Base-by-base conservation (phyloP, 2,113 vertebrate genomes). In the Saccopteryx leptura region DNA sequence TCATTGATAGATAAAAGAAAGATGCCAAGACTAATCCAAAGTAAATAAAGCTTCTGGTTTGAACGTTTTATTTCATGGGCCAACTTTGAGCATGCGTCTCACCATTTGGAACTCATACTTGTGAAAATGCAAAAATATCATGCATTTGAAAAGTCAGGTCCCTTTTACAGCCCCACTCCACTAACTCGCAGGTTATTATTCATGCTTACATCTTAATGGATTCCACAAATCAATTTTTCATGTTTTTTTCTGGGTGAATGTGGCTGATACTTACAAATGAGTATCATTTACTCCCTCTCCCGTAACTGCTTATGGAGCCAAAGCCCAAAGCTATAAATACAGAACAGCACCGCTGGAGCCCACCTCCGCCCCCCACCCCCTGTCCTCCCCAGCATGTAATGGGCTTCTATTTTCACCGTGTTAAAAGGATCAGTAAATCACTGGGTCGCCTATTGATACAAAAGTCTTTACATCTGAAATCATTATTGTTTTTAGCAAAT, bases 391-490 rank as follows among this genome's bases (percentile, higher is more conserved):
- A 95, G 11, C 69, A 84, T 56, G 95, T 97, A 92, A 97, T 96
- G 94, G 85, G 88, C 94, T 94, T 92, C 17, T 56, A 91, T 86
- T 96, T 90, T 96, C 88, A 88, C 93, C 91, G 81, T 78, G 95
- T 92, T 97, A 95, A 98, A 97, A 96, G 91, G 87, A 93, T 96
- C 91, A 69, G 76, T 97, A 98, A 98, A 97, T 97, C 97, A 98
- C 60, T 50, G 76, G 92, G 90, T 92, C 78, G 63, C 90, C 72
- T n/a, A 95, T 39, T 96, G 96, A 97, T 97, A 97, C 96, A 56
- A 91, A 93, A 97, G 96, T 81, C 93, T 98, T 98, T 98, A 97
- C 97, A 97, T 98, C 97, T 97, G 54, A 84, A 95, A 94, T 94
- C 89, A 91, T 98, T 93, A 96, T 90, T 97, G 96, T 93, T 97